These are phyloP conservation scores for Helostoma temminkii DNA, from an alignment of 2,797 vertebrate genomes.

Conservation along the genomic window DNA sequence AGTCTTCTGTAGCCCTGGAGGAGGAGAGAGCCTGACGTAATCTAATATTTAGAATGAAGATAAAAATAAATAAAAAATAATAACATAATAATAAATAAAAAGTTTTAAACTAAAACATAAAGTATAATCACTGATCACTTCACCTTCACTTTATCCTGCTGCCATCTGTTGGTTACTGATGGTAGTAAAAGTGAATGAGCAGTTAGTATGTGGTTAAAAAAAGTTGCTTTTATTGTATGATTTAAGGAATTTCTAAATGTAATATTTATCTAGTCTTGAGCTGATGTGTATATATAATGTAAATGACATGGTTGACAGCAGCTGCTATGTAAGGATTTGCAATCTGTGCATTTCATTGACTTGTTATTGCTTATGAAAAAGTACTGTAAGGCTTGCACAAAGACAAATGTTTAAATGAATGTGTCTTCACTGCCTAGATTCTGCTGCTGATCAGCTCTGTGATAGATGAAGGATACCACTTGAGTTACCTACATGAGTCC, in stretches of 20 bases:
- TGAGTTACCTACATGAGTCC: neutral
- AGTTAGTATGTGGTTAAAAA: neutral
- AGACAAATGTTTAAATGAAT: neutral
- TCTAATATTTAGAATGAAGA: neutral
- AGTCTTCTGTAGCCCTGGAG: neutral
- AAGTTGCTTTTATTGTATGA: neutral
- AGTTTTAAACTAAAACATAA: no score
- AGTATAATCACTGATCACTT: neutral
- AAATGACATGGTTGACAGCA: neutral
- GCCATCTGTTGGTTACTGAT: conserved; percentile 51
- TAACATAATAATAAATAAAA: no score
- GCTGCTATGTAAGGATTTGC: no score
- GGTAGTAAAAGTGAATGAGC: conserved; percentile 9
- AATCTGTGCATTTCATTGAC: neutral
- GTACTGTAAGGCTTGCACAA: neutral
- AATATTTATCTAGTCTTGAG: neutral
- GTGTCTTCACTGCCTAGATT: conserved; percentile 2
- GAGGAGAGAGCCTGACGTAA: no score
- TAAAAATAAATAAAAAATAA: neutral
- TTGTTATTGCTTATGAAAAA: neutral
- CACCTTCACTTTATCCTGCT: conserved; percentile 12
- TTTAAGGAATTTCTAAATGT: neutral
- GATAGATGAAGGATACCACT: neutral
- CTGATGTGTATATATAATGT: neutral
- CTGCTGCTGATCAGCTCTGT: conserved; percentile 3